These are phyloP conservation scores for Lucifuga dentata DNA, from an alignment of 2,113 vertebrate genomes.

Conservation along the genomic window DNA sequence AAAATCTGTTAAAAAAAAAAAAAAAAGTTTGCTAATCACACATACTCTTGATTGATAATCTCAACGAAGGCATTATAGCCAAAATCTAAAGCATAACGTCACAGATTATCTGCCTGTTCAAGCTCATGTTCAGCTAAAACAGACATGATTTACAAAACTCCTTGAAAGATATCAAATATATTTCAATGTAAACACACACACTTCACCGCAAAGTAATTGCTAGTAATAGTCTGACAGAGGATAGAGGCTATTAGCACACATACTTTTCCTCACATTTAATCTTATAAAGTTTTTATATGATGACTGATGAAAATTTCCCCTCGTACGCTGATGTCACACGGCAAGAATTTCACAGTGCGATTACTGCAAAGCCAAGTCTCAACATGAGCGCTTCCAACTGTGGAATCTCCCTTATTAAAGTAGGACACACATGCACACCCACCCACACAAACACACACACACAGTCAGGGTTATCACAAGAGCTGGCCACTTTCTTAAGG, in stretches of 20 bases:
- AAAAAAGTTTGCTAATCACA: no score
- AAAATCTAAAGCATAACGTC: neutral
- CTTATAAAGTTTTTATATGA: neutral
- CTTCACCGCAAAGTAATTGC: conserved; percentile 9
- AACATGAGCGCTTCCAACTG: conserved; percentile 15
- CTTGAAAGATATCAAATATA: no score
- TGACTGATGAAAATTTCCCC: conserved; percentile 4
- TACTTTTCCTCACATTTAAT: conserved; percentile 6
- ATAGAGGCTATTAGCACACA: conserved; percentile 7
- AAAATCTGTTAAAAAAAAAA: no score
- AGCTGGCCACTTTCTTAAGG: no score
- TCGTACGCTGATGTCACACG: conserved; percentile 16
- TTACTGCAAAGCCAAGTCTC: conserved; percentile 29
- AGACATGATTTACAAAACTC: neutral
- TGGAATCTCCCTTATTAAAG: conserved; percentile 3
- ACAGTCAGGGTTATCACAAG: no score
- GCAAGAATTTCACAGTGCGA: conserved; percentile 48
- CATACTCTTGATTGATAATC: no score
- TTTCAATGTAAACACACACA: neutral
- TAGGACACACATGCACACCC: neutral
- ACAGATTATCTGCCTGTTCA: conserved; percentile 15
- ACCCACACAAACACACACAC: no score
- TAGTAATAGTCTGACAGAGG: neutral
- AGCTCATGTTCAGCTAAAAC: conserved; percentile 5
- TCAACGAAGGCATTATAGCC: conserved; percentile 23